phyloP scores from a whole-genome alignment of 2,888 invertebrate species.

The Sthenelais limicola region DNA sequence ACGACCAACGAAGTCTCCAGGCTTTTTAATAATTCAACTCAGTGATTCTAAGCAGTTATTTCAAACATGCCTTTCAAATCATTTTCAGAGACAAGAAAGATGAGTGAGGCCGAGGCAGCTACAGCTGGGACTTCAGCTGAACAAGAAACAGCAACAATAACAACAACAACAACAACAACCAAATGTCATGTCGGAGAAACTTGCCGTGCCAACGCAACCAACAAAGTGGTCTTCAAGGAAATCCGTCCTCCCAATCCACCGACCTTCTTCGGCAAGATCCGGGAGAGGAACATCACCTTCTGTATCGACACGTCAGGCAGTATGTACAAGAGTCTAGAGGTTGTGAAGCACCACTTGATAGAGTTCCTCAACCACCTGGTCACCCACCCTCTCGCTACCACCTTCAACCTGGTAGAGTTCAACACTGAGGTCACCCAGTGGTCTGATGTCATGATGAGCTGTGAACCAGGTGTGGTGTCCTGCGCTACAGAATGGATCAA shows the following conservation, averaged over 20 bases:
- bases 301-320: conserved; percentile 72
- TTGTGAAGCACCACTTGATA: conserved; percentile 69
- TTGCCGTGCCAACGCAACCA: conserved; percentile 29
- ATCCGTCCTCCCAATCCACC: conserved; percentile 46
- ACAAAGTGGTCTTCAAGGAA: not conserved
- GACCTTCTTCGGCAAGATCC: conserved; percentile 66
- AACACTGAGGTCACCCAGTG: conserved; percentile 70
- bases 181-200: too few species aligned
- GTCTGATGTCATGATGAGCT: conserved; percentile 70
- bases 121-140: too few species aligned
- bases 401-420: conserved; percentile 71
- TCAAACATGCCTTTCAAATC: too few species aligned
- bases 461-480: conserved; percentile 68
- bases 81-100: too few species aligned
- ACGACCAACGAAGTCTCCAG: too few species aligned
- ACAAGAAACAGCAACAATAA: too few species aligned
- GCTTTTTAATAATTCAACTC: too few species aligned
- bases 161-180: too few species aligned
- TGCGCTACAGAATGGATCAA: conserved; percentile 69
- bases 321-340: conserved; percentile 67
- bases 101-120: too few species aligned
- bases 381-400: conserved; percentile 54
- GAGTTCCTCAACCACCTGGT: conserved; percentile 64
- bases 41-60: too few species aligned
- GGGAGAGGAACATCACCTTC: conserved; percentile 69